phyloP scores from a whole-genome alignment of 2,888 invertebrate genomes.

The Drosophila subquinaria region DNA sequence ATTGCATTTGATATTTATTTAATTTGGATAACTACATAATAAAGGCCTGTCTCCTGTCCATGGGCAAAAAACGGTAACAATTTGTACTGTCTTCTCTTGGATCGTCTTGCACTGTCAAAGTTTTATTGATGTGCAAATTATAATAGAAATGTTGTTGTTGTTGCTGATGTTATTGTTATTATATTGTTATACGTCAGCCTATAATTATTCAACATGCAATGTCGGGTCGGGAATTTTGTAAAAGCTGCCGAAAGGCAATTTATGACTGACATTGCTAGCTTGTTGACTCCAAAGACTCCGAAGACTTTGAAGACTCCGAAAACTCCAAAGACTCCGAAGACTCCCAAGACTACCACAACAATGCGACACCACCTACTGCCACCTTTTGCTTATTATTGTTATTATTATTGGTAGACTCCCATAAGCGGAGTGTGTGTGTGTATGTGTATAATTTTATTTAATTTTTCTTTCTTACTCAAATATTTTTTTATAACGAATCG shows the following conservation, averaged over 20 bases:
- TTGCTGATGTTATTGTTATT: background rate
- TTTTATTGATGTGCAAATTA: slow-evolving; percentile 74
- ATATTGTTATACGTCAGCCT: background rate
- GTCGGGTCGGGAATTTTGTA: slow-evolving; percentile 15
- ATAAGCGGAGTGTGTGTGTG: slow-evolving; percentile 32
- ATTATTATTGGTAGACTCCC: slow-evolving; percentile 32
- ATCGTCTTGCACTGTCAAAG: slow-evolving; percentile 63
- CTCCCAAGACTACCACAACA: slow-evolving; percentile 39
- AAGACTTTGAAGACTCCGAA: background rate
- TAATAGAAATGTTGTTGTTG: slow-evolving; percentile 17
- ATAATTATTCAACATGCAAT: slow-evolving; percentile 46
- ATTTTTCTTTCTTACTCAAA: slow-evolving; percentile 51
- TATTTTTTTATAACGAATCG: slow-evolving; percentile 68
- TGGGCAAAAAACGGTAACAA: slow-evolving; percentile 55
- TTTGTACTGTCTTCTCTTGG: slow-evolving; percentile 16
- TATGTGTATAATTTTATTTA: slow-evolving; percentile 58
- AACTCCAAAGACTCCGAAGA: slow-evolving; percentile 20
- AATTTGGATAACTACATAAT: slow-evolving; percentile 55
- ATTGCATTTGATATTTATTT: slow-evolving; percentile 57
- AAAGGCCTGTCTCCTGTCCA: slow-evolving; percentile 11
- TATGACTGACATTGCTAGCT: slow-evolving; percentile 45
- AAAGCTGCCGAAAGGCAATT: slow-evolving; percentile 33
- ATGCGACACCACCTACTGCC: slow-evolving; percentile 43
- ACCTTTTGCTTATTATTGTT: slow-evolving; percentile 31
- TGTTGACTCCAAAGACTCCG: slow-evolving; percentile 23